Percentiles rank a stretch among this genome's conserved stretches.
These are phyloP conservation scores for Edolisoma coerulescens DNA, from an alignment of 2,113 vertebrate species.

Conservation along the genomic window DNA sequence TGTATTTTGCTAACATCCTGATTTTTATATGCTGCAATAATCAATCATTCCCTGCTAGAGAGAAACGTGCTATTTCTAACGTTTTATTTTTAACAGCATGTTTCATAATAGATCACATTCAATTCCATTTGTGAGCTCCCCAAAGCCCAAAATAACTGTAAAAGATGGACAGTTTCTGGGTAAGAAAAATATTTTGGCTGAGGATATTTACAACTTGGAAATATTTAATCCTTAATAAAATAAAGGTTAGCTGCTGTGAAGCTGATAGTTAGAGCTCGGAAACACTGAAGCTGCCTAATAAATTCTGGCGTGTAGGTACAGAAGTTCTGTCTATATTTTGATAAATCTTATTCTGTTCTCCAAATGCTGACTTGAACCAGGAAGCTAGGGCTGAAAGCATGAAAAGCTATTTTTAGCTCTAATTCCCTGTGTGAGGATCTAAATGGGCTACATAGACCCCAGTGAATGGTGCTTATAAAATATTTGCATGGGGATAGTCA, in stretches of 20 bases:
- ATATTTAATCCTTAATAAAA: slow-evolving; percentile 19
- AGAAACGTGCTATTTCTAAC: slow-evolving; percentile 60
- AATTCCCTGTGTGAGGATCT: not conserved
- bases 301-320: not conserved
- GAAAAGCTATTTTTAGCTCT: not conserved
- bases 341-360: not conserved
- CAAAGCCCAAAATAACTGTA: slow-evolving; percentile 53
- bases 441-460: not conserved
- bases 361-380: not conserved
- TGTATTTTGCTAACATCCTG: slow-evolving; percentile 4
- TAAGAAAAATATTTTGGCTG: slow-evolving; percentile 29
- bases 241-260: not conserved
- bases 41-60: slow-evolving; percentile 48
- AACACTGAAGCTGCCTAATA: not conserved
- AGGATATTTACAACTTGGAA: slow-evolving; percentile 21
- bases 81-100: slow-evolving; percentile 66
- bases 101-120: slow-evolving; percentile 69
- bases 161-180: slow-evolving; percentile 52
- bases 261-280: not conserved
- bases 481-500: not conserved
- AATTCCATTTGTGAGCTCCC: slow-evolving; percentile 55
- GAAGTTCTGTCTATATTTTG: not conserved
- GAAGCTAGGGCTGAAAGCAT: not conserved
- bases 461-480: not conserved
- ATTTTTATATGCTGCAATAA: slow-evolving; percentile 26